These are phyloP conservation scores for Gadopsis marmoratus DNA, from an alignment of 2,797 vertebrate species.

Conservation along the genomic window DNA sequence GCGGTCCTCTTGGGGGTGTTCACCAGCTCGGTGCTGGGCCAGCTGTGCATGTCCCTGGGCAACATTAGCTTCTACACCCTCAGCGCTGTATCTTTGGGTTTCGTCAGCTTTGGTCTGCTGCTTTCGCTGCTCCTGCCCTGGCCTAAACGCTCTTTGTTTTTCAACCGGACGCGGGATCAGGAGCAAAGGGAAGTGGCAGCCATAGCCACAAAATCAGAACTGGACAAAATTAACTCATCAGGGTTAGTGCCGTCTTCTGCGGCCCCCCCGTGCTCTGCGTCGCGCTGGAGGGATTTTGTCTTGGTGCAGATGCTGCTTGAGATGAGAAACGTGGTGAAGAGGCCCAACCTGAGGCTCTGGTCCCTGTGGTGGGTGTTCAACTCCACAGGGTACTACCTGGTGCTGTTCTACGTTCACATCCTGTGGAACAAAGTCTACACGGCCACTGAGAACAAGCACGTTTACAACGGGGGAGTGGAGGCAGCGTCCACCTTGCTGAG, in stretches of 20 bases:
- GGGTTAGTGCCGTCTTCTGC: background rate
- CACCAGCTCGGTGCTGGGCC: slow-evolving; percentile 93
- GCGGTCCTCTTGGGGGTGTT: slow-evolving; percentile 93
- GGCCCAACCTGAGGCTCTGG: slow-evolving; percentile 92
- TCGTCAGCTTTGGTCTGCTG: slow-evolving; percentile 87
- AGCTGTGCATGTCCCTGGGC: slow-evolving; percentile 86
- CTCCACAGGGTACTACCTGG: slow-evolving; percentile 95
- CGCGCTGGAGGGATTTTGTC: slow-evolving; percentile 74
- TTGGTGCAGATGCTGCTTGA: slow-evolving; percentile 89
- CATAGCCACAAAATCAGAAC: slow-evolving; percentile 70
- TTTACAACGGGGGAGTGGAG: slow-evolving; percentile 94
- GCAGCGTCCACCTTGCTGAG: slow-evolving; percentile 92
- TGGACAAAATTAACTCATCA: slow-evolving; percentile 79
- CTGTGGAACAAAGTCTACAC: slow-evolving; percentile 89
- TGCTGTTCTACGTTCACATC: slow-evolving; percentile 94
- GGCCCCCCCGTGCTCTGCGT: background rate
- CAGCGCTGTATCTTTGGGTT: slow-evolving; percentile 88
- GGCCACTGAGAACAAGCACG: slow-evolving; percentile 56
- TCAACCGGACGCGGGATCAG: slow-evolving; percentile 79
- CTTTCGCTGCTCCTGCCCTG: slow-evolving; percentile 90
- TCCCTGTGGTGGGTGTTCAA: slow-evolving; percentile 97
- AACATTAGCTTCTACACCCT: slow-evolving; percentile 79
- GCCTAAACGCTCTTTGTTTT: slow-evolving; percentile 93
- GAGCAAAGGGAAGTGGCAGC: slow-evolving; percentile 34
- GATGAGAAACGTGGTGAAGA: slow-evolving; percentile 73